Conservation (phyloP, 1,140 invertebrate genomes). For the Drosophila hydei region DNA sequence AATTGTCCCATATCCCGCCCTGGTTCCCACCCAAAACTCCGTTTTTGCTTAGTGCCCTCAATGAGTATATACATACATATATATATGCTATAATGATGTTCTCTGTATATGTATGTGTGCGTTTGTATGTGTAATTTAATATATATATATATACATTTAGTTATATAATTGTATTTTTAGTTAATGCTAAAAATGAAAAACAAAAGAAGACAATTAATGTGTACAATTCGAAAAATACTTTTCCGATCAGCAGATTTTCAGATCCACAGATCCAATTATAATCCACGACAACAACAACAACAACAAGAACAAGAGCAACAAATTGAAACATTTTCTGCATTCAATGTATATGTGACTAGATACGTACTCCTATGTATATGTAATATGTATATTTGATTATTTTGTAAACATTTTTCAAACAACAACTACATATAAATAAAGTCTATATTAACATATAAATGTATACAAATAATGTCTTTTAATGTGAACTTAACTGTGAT, state of each 20-base stretch:
- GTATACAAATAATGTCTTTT: constrained; percentile 38
- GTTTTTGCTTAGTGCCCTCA: constrained; percentile 48
- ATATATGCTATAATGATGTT: constrained; percentile 54
- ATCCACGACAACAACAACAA: constrained; percentile 38
- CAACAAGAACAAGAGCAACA: constrained; percentile 3
- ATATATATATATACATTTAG: constrained; percentile 44
- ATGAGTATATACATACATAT: constrained; percentile 51
- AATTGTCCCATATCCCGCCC: constrained; percentile 14
- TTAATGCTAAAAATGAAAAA: constrained; percentile 51
- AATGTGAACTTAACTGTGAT: neutral
- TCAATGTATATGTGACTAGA: constrained; percentile 82
- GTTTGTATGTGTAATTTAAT: constrained; percentile 70
- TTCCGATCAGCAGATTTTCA: constrained; percentile 19
- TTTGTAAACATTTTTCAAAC: constrained; percentile 83
- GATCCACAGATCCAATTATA: constrained; percentile 42
- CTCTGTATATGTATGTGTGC: constrained; percentile 49
- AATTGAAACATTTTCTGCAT: constrained; percentile 73
- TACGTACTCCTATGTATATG: constrained; percentile 75
- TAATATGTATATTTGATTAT: constrained; percentile 78
- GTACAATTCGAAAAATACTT: constrained; percentile 38
- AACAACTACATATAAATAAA: constrained; percentile 80
- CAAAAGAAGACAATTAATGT: constrained; percentile 23
- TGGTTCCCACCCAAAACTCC: constrained; percentile 27
- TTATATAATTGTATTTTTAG: constrained; percentile 62
- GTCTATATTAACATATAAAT: constrained; percentile 83